phyloP scores from a whole-genome alignment of 2,797 vertebrate species.

The Acomys russatus region DNA sequence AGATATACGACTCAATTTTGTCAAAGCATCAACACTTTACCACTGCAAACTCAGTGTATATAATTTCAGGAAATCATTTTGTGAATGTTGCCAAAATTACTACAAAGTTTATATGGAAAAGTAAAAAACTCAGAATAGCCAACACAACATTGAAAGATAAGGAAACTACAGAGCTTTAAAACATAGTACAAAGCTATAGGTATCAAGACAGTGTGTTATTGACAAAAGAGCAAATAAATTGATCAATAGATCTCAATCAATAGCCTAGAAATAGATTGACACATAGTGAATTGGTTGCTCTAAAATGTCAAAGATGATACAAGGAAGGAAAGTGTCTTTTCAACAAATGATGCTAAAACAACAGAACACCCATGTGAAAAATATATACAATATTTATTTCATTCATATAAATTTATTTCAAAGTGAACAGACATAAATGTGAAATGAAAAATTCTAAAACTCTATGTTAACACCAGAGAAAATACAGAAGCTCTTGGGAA shows the following conservation, averaged over 20 bases:
- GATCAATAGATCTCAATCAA: conserved; percentile 10
- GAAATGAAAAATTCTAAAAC: conserved; percentile 31
- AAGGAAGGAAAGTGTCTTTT: conserved; percentile 18
- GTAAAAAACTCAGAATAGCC: neutral
- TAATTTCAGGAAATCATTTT: neutral
- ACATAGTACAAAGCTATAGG: neutral
- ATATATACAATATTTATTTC: neutral
- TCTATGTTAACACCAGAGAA: conserved; percentile 3
- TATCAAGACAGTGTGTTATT: neutral
- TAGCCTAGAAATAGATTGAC: neutral
- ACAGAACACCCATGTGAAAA: neutral
- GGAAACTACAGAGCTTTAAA: neutral
- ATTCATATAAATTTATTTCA: conserved; percentile 41
- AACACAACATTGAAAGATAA: neutral
- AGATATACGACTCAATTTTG: neutral
- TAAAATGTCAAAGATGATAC: neutral
- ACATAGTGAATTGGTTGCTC: conserved; percentile 3
- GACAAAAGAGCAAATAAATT: neutral
- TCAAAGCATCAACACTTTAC: neutral
- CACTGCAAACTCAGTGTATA: neutral
- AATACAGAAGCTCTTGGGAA: neutral
- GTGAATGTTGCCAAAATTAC: neutral
- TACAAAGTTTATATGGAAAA: neutral
- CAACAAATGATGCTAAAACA: conserved; percentile 6
- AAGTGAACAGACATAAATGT: neutral